These are phyloP conservation scores for Aurelia aurita DNA, from an alignment of 30 jellyfish, hydroid and myxozoan genomes.

Conservation along the genomic window DNA sequence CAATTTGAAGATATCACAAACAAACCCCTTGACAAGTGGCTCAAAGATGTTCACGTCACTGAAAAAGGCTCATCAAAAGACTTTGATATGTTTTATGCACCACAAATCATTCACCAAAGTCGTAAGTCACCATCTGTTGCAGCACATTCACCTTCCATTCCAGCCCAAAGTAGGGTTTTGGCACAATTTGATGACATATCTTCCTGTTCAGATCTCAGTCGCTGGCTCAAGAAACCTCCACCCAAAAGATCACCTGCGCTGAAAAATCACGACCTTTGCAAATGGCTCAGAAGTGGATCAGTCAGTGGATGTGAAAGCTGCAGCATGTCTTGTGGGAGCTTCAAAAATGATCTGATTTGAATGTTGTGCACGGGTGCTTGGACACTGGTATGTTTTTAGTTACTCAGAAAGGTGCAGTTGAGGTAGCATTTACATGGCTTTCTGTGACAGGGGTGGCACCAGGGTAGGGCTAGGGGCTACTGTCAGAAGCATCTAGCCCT, in stretches of 20 bases:
- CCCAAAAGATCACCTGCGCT: neutral
- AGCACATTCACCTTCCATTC: too few species aligned
- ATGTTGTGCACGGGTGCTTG: neutral
- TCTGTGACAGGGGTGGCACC: too few species aligned
- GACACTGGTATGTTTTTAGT: too few species aligned
- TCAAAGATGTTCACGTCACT: slow-evolving; percentile 1
- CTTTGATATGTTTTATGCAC: too few species aligned
- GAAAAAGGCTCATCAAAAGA: too few species aligned
- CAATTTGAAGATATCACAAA: slow-evolving; percentile 3
- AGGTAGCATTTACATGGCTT: too few species aligned
- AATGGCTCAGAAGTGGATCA: slow-evolving; percentile 41
- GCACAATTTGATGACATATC: slow-evolving; percentile 46
- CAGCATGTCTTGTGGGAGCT: neutral
- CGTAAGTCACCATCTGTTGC: too few species aligned
- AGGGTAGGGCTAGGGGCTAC: too few species aligned
- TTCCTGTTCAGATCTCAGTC: slow-evolving; percentile 6
- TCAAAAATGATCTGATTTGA: neutral
- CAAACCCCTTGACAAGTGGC: slow-evolving; percentile 36
- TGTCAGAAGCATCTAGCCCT: too few species aligned
- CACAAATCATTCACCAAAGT: too few species aligned
- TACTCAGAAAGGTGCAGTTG: too few species aligned
- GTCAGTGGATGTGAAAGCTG: slow-evolving; percentile 6
- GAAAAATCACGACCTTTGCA: slow-evolving; percentile 12
- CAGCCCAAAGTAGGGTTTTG: neutral
- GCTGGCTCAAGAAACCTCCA: slow-evolving; percentile 16